These are phyloP conservation scores for Pissodes strobi DNA, from an alignment of 1,140 invertebrate genomes.

Conservation along the genomic window DNA sequence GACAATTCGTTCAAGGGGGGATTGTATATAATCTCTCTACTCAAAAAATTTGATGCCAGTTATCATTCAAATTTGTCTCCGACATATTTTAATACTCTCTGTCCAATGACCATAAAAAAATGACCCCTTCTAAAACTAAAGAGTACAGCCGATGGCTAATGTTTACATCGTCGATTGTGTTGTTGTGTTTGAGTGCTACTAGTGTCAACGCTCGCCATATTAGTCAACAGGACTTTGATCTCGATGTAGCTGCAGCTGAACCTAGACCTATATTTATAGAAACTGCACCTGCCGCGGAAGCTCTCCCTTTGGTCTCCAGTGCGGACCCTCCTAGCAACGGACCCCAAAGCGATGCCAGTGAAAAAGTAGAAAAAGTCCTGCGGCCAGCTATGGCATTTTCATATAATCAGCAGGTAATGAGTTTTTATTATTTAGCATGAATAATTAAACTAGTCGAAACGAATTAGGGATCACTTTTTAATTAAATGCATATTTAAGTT, in stretches of 20 bases:
- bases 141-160: neutral
- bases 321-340: constrained; percentile 16
- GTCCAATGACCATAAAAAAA: constrained; percentile 10
- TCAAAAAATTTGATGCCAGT: constrained; percentile 24
- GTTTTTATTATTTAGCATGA: too few relatives aligned
- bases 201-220: constrained; percentile 8
- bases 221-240: constrained; percentile 25
- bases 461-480: too few relatives aligned
- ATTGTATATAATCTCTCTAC: constrained; percentile 21
- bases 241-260: constrained; percentile 39
- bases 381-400: constrained; percentile 41
- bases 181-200: constrained; percentile 22
- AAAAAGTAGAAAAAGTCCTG: constrained; percentile 44
- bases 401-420: constrained; percentile 35
- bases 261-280: constrained; percentile 40
- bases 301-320: constrained; percentile 29
- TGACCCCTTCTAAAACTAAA: neutral
- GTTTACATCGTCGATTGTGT: neutral
- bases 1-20: constrained; percentile 8
- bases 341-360: constrained; percentile 36
- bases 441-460: too few relatives aligned
- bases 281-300: constrained; percentile 26
- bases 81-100: neutral
- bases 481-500: too few relatives aligned
- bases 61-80: neutral